Percentiles rank a stretch among this genome's conserved stretches.
These are phyloP conservation scores for Ips typographus DNA, from an alignment of 1,140 invertebrate genomes.

Conservation along the genomic window DNA sequence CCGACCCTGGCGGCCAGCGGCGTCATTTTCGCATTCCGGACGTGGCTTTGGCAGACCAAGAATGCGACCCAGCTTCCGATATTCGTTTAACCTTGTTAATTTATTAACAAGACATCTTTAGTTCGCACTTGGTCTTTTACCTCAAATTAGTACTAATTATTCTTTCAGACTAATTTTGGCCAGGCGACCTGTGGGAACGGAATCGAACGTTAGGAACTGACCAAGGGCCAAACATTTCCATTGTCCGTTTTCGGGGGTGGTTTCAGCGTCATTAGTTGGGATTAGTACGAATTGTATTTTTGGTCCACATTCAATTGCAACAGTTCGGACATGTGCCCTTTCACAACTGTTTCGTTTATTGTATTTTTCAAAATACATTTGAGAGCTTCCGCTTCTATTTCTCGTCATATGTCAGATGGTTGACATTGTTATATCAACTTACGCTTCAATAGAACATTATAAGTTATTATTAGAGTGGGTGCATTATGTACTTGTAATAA, in stretches of 20 bases:
- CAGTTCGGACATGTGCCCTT: slow-evolving; percentile 28
- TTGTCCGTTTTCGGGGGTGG: slow-evolving; percentile 30
- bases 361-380: slow-evolving; percentile 22
- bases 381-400: slow-evolving; percentile 24
- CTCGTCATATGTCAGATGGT: slow-evolving; percentile 17
- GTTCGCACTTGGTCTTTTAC: slow-evolving; percentile 16
- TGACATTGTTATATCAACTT: background rate
- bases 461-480: too few relatives aligned
- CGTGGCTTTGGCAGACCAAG: slow-evolving; percentile 14
- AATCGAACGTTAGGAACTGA: slow-evolving; percentile 16
- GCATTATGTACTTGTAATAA: too few relatives aligned
- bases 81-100: slow-evolving; percentile 17
- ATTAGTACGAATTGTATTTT: slow-evolving; percentile 27
- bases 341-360: slow-evolving; percentile 32
- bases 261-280: slow-evolving; percentile 30
- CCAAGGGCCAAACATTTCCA: slow-evolving; percentile 27
- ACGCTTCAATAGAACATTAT: too few relatives aligned
- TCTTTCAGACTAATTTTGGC: background rate
- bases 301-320: slow-evolving; percentile 25
- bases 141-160: slow-evolving; percentile 9
- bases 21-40: slow-evolving; percentile 24
- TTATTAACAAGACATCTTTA: slow-evolving; percentile 26
- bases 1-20: slow-evolving; percentile 14
- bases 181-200: background rate
- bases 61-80: slow-evolving; percentile 31